Evolutionary conservation across 2,797 vertebrate species (phyloP), one percentile per base, ranked within the genome.

Genomic region (Malacoctenus gilli): DNA sequence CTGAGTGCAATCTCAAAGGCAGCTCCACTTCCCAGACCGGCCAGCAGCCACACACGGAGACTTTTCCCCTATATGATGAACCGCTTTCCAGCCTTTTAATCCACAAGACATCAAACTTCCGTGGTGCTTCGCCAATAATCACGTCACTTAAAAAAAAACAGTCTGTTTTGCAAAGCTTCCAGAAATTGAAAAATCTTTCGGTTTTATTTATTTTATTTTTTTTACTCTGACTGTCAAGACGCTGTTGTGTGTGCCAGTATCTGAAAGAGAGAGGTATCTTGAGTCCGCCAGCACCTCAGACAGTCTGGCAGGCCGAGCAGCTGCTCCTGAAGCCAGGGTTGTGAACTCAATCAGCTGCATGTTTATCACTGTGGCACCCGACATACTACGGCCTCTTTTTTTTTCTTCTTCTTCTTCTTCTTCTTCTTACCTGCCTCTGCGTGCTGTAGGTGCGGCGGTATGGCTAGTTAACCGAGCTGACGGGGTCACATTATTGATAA

Each of bases 311-410:
- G 58, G 36, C 67, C 34, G 23, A 44, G 64, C 77, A 57, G 60
- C 65, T 50, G 68, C 70, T 77, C 68, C 68, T 68, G 48, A 69
- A 83, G 74, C 71, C 59, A 44, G 64, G 90, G 87, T 84, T 75
- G 77, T 85, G 87, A 90, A 87, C 88, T 84, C 87, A 87, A 90
- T 91, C 88, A 90, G 77, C 72, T 70, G 79, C 60, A 68, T 80
- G 79, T 86, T 86, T 89, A 89, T 88, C 84, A 60, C 48, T 34
- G 63, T 59, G 71, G 60, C 68, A 62, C 53, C n/a, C 25, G 80
- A 75, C 65, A 68, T 60, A 76, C 69, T 39, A 63, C 21, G 53
- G 36, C 72, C n/a, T n/a, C n/a, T n/a, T n/a, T n/a, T n/a, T n/a
- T n/a, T n/a, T n/a, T n/a, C n/a, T n/a, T n/a, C n/a, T n/a, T n/a